Percentiles rank a stretch among this genome's conserved stretches.
These are phyloP conservation scores for Leuciscus waleckii DNA, from an alignment of 2,797 vertebrate species.

Conservation along the genomic window DNA sequence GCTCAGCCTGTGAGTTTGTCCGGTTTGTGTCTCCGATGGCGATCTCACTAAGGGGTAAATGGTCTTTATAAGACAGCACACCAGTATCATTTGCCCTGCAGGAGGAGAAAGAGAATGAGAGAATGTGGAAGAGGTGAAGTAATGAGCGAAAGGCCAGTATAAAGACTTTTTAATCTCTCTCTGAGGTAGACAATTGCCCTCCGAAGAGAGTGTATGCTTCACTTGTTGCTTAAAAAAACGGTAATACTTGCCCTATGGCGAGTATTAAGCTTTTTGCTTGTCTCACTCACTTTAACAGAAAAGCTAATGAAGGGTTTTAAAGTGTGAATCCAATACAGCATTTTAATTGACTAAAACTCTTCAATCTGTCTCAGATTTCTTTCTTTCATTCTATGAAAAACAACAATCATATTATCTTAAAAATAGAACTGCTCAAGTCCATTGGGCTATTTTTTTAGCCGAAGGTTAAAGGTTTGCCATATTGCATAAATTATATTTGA, in stretches of 20 bases:
- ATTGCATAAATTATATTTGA: not conserved
- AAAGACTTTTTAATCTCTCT: constrained; percentile 38
- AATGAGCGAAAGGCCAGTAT: constrained; percentile 36
- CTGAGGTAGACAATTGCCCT: constrained; percentile 19
- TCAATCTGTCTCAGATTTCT: not conserved
- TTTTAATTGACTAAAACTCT: constrained; percentile 29
- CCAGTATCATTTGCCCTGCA: constrained; percentile 86
- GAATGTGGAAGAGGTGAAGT: constrained; percentile 18
- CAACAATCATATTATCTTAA: not conserved
- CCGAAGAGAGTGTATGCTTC: constrained; percentile 28
- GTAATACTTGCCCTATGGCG: constrained; percentile 31
- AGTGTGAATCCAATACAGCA: not conserved
- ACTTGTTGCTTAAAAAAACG: constrained; percentile 39
- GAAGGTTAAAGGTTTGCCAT: not conserved
- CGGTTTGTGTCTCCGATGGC: constrained; percentile 86
- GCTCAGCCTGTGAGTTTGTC: constrained; percentile 84
- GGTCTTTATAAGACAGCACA: constrained; percentile 87
- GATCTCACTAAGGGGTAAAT: constrained; percentile 88
- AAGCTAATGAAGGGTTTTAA: constrained; percentile 16
- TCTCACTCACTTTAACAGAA: constrained; percentile 11
- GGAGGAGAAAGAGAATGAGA: constrained; percentile 46
- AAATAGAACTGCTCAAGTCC: not conserved
- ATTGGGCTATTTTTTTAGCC: not conserved
- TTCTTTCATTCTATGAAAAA: not conserved
- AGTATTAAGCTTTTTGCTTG: constrained; percentile 26